These are phyloP conservation scores for Austrofundulus limnaeus DNA, from an alignment of 2,113 vertebrate species.

Conservation along the genomic window DNA sequence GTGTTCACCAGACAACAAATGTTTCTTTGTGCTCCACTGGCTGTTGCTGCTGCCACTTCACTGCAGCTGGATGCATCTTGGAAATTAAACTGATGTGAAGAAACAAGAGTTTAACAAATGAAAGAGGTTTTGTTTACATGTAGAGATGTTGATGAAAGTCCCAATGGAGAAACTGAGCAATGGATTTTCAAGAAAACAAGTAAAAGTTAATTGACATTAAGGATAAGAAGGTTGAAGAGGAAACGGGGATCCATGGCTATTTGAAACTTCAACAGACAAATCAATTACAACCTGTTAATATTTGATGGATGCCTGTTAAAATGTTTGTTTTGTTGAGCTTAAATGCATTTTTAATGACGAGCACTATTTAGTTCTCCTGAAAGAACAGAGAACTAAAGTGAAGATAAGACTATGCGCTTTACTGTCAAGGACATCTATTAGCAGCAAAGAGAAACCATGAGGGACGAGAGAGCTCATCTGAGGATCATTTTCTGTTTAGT, in stretches of 20 bases:
- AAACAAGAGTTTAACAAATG: slow-evolving; percentile 21
- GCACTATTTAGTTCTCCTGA: background rate
- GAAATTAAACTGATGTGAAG: slow-evolving; percentile 23
- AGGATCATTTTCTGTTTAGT: background rate
- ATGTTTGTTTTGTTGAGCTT: background rate
- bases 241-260: background rate
- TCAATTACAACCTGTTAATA: background rate
- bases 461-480: background rate
- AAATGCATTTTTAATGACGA: slow-evolving; percentile 10
- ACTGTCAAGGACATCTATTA: background rate
- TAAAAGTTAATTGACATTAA: background rate
- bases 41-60: slow-evolving; percentile 20
- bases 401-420: background rate
- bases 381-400: background rate
- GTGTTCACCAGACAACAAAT: slow-evolving; percentile 76
- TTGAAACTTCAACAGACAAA: background rate
- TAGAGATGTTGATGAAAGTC: background rate
- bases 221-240: background rate
- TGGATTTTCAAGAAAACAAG: background rate
- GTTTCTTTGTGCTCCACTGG: slow-evolving; percentile 73
- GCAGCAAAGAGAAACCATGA: background rate
- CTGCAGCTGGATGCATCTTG: slow-evolving; percentile 39
- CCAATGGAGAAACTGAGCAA: background rate
- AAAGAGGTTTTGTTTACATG: slow-evolving; percentile 5
- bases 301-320: background rate